Evolutionary conservation across 2,797 vertebrate species (phyloP).

Genomic region (Anabacerthia variegaticeps): DNA sequence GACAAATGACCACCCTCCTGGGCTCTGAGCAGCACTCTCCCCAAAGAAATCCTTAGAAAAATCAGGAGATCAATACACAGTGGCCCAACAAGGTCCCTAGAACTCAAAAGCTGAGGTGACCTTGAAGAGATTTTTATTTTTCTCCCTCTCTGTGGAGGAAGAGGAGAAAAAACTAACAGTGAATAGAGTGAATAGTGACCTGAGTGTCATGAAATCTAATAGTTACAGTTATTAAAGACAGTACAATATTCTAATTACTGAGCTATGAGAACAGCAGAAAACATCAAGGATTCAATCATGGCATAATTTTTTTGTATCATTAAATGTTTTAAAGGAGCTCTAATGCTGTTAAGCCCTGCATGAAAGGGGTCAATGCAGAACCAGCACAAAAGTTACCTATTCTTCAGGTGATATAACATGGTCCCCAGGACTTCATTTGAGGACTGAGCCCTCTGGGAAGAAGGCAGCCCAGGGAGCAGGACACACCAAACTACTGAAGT

Average conservation of each 20-base stretch:
- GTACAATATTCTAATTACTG: neutral
- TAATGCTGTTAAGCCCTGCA: rapidly evolving
- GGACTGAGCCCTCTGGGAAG: neutral
- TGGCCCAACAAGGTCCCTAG: neutral
- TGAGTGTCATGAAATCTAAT: neutral
- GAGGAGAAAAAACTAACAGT: neutral
- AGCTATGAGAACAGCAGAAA: neutral
- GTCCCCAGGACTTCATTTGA: neutral
- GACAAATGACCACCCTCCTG: neutral
- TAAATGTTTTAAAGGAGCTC: neutral
- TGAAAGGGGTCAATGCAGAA: neutral
- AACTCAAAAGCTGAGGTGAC: neutral
- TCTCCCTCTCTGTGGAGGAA: neutral
- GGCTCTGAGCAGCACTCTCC: neutral
- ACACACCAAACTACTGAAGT: neutral
- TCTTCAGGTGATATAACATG: neutral
- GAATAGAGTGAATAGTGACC: neutral
- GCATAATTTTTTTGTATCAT: neutral
- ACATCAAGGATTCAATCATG: neutral
- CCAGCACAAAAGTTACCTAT: neutral
- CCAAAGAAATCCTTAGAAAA: neutral
- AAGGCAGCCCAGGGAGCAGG: neutral
- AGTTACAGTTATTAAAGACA: neutral
- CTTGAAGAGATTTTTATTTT: neutral
- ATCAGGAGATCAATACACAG: neutral